These are phyloP conservation scores for Montipora cactus DNA, from an alignment of 64 coral and sea anemone species.

Conservation along the genomic window DNA sequence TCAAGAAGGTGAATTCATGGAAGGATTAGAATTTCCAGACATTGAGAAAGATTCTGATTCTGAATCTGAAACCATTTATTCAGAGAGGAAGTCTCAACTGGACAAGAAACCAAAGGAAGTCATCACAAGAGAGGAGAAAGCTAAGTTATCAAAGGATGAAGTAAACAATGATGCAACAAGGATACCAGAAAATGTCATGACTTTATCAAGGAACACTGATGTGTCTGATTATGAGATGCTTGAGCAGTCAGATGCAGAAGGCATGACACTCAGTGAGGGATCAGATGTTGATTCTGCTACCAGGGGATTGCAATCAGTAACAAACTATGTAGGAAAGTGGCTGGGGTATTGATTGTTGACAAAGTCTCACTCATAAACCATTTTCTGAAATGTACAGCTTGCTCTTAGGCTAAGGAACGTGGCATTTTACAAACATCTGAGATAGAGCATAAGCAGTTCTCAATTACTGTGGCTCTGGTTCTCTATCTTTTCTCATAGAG, in stretches of 20 bases:
- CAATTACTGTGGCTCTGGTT: too few species aligned
- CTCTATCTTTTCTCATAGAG: too few species aligned
- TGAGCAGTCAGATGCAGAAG: constrained; percentile 88
- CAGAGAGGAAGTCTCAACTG: constrained; percentile 19
- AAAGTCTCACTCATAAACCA: too few species aligned
- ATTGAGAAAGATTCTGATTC: constrained; percentile 73
- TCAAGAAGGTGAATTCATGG: constrained; percentile 82
- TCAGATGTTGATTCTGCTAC: constrained; percentile 10
- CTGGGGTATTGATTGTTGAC: constrained; percentile 36
- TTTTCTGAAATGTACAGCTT: too few species aligned
- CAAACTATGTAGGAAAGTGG: constrained; percentile 59
- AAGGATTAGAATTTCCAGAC: constrained; percentile 90
- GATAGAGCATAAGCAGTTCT: too few species aligned
- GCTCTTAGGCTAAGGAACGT: too few species aligned
- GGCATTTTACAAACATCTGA: too few species aligned
- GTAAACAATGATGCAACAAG: not conserved
- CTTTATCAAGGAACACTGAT: constrained; percentile 37
- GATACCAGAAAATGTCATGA: constrained; percentile 13
- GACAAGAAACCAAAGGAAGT: constrained; percentile 24
- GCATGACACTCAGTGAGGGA: constrained; percentile 46
- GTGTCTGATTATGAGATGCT: constrained; percentile 84
- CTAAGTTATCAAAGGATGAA: not conserved
- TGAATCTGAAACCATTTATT: constrained; percentile 6
- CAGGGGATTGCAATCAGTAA: constrained; percentile 24
- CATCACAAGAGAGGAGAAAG: not conserved